Percentiles rank a stretch among this genome's conserved stretches.
Conservation (phyloP, 1,140 invertebrate genomes). For the Tribolium madens region DNA sequence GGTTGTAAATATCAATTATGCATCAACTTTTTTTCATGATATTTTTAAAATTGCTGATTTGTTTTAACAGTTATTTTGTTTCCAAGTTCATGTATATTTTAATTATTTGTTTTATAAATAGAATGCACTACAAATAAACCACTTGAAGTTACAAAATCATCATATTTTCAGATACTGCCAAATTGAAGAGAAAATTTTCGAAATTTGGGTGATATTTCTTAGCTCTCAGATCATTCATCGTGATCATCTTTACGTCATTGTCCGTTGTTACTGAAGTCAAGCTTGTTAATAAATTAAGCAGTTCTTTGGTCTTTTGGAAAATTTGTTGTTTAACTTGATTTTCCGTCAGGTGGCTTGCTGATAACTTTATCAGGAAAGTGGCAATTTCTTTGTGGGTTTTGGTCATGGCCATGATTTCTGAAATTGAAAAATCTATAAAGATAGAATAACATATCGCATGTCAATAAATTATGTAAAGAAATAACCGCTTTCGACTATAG, state of each 20-base stretch:
- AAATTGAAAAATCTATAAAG: background rate
- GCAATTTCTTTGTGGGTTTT: constrained; percentile 54
- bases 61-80: background rate
- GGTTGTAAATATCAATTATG: constrained; percentile 67
- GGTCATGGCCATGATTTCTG: constrained; percentile 49
- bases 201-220: constrained; percentile 46
- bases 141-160: constrained; percentile 51
- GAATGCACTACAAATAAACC: background rate
- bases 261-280: constrained; percentile 60
- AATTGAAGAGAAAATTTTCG: constrained; percentile 55
- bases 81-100: constrained; percentile 10
- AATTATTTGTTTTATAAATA: constrained; percentile 5
- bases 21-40: no score
- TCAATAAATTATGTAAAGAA: no score
- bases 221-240: constrained; percentile 43
- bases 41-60: constrained; percentile 21
- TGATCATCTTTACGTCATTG: constrained; percentile 65
- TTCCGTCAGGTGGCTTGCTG: constrained; percentile 30
- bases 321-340: constrained; percentile 28
- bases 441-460: no score
- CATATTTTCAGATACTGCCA: constrained; percentile 55
- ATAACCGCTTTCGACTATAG: no score
- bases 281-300: constrained; percentile 44
- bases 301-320: constrained; percentile 38
- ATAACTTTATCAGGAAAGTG: constrained; percentile 29